Base-by-base conservation (phyloP, 1,140 invertebrate species). In the Pseudachorutes palmiensis region DNA sequence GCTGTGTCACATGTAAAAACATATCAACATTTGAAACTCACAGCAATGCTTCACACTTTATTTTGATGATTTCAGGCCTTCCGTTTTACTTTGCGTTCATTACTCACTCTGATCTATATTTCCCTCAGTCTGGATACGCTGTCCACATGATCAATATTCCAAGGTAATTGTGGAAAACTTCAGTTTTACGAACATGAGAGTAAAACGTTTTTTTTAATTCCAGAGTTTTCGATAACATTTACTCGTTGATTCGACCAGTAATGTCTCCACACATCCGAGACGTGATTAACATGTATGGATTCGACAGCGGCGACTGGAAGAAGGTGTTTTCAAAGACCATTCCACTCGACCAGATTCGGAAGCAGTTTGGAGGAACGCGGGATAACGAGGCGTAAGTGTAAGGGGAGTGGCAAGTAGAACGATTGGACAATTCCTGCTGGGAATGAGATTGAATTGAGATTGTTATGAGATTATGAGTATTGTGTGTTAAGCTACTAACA, bases 11-110 rank as follows among this genome's bases (percentile, higher is more conserved):
- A 5, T 55, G 51, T 55, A 55, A 55, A 5, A 14, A 19, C 24
- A 19, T 55, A 55, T 16, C 24, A 9, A 55, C 9, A 55, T 22
- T 55, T 55, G 51, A 55, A 55, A 12, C 24, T 19, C 24, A 55
- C 24, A 55, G 24, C 51, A 19, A 5, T 55, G 51, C n/a, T 14
- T 55, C 3, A 55, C 5, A 55, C 9, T 55, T 55, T 55, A 14
- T 45, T 45, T 45, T 45, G 9, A 12, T 45, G 36, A n/a, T n/a
- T n/a, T 3, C 5, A 55, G 51, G 51, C 24, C 51, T 55, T 55
- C 51, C 51, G 24, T 55, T 55, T 55, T 55, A 55, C 24, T 55
- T 16, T 55, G 51, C 51, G 24, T 55, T 55, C 24, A 55, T 55
- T 24, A 55, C 14, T 3, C 51, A 55, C 24, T 14, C 51, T 14